Evolutionary conservation across 1,140 invertebrate species (phyloP).

Genomic region (Macrostomum lignano): DNA sequence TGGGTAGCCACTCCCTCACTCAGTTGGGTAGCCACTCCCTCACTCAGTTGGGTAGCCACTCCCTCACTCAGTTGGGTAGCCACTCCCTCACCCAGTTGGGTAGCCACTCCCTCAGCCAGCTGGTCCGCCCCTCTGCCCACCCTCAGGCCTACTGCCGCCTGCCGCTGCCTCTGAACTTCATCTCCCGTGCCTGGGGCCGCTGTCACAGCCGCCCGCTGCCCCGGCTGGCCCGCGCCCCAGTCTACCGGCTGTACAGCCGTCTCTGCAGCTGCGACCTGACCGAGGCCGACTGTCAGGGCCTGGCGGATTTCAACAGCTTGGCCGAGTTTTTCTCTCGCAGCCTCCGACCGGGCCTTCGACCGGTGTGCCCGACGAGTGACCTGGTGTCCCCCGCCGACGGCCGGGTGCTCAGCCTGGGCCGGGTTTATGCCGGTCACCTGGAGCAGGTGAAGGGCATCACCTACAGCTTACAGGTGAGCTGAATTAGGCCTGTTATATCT

Average conservation of each 20-base stretch:
- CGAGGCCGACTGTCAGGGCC: slow-evolving; percentile 52
- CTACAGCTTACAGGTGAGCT: too few relatives aligned
- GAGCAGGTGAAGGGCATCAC: slow-evolving; percentile 75
- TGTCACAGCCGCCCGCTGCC: slow-evolving; percentile 53
- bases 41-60: too few relatives aligned
- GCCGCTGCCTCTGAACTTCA: slow-evolving; percentile 54
- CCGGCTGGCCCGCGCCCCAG: slow-evolving; percentile 38
- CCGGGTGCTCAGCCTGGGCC: slow-evolving; percentile 57
- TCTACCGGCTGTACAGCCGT: slow-evolving; percentile 46
- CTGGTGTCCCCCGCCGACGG: slow-evolving; percentile 79
- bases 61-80: too few relatives aligned
- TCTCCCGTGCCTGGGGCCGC: slow-evolving; percentile 63
- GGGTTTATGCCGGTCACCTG: slow-evolving; percentile 46
- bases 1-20: too few relatives aligned
- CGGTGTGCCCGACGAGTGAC: slow-evolving; percentile 34
- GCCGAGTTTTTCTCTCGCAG: slow-evolving; percentile 64
- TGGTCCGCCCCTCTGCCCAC: too few relatives aligned
- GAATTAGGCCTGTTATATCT: too few relatives aligned
- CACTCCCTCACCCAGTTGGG: too few relatives aligned
- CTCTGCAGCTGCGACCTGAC: slow-evolving; percentile 57
- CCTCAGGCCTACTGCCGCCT: too few relatives aligned
- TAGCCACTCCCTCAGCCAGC: too few relatives aligned
- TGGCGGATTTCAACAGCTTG: slow-evolving; percentile 48
- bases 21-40: too few relatives aligned
- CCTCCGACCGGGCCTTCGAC: slow-evolving; percentile 45